Base-by-base conservation (phyloP, 2,888 invertebrate species). In the Xestobium rufovillosum region DNA sequence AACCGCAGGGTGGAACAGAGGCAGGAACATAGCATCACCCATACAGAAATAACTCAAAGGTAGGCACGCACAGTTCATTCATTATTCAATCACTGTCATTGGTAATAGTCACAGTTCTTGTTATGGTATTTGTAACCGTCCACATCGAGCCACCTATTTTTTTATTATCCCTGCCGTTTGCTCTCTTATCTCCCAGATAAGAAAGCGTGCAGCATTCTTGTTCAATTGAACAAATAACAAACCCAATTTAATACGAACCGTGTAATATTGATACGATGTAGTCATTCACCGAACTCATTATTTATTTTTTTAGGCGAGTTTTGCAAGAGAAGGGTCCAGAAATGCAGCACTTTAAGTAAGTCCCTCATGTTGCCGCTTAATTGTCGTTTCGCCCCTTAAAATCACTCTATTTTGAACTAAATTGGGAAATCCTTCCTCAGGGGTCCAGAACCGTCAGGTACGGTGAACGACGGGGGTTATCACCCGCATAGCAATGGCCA, bases 291-390 rank as follows among this genome's bases (percentile, higher is more conserved):
- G 52, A 50, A 52, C 59, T 59, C 56, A 55, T 58, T 60, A 43
- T 60, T 49, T 61, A 52, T 60, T 63, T 62, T 69, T 71, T 46
- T 68, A 76, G 76, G 70, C 69, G 75, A 65, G 71, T 76, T 57
- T 69, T 75, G 55, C 73, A 75, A 67, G 75, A 76, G 56, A 74
- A 73, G 63, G 70, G 67, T 57, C 67, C 71, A 63, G 75, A 75
- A 59, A 76, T 76, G 75, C 76, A 75, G 63, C 75, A 76, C 60
- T 76, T 75, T 60, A 73, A 75, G 76, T 76, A 68, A 74, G 76
- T 68, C 44, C 31, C 14, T 13, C 8, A 9, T 9, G 19, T 34
- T 44, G 46, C 38, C 50, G 54, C 55, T 52, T 52, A 53, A 23
- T 25, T 11, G 11, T 6, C n/a, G 12, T 6, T 4, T 11, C 23